A percentile compares a stretch with the other conserved stretches of the same genome.
phyloP scores from a whole-genome alignment of 2,113 vertebrate genomes.

The Sander vitreus region DNA sequence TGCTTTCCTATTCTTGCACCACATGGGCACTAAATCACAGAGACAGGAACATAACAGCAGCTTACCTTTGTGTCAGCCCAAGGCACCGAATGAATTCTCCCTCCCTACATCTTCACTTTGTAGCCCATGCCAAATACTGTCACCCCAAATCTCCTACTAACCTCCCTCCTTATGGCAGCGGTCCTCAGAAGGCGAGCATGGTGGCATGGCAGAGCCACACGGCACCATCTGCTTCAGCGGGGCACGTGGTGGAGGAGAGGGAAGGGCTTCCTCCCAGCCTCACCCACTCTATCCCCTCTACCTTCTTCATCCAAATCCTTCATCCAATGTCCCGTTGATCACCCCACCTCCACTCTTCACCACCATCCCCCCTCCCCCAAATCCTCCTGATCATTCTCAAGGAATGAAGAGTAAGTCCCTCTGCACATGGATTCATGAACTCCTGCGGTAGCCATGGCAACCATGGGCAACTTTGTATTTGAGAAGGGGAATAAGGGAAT shows the following conservation, averaged over 20 bases:
- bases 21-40: constrained; percentile 72
- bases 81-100: constrained; percentile 52
- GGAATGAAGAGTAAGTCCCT: constrained; percentile 74
- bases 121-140: constrained; percentile 78
- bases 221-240: constrained; percentile 75
- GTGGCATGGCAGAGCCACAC: constrained; percentile 61
- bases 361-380: constrained; percentile 41
- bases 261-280: constrained; percentile 43
- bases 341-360: constrained; percentile 2
- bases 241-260: constrained; percentile 58
- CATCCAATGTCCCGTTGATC: constrained; percentile 35
- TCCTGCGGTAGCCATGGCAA: constrained; percentile 72
- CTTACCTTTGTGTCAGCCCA: constrained; percentile 76
- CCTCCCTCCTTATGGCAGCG: constrained; percentile 79
- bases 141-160: constrained; percentile 78
- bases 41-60: constrained; percentile 74
- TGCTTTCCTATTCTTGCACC: constrained; percentile 53
- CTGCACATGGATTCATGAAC: constrained; percentile 64
- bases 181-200: constrained; percentile 50
- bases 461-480: constrained; percentile 74
- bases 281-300: constrained; percentile 25
- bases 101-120: constrained; percentile 75
- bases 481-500: constrained; percentile 42
- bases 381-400: constrained; percentile 61
- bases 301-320: constrained; percentile 60